A percentile compares a stretch with the other conserved stretches of the same genome.
phyloP scores from a whole-genome alignment of 2,888 invertebrate species.

The Heliconius sara region DNA sequence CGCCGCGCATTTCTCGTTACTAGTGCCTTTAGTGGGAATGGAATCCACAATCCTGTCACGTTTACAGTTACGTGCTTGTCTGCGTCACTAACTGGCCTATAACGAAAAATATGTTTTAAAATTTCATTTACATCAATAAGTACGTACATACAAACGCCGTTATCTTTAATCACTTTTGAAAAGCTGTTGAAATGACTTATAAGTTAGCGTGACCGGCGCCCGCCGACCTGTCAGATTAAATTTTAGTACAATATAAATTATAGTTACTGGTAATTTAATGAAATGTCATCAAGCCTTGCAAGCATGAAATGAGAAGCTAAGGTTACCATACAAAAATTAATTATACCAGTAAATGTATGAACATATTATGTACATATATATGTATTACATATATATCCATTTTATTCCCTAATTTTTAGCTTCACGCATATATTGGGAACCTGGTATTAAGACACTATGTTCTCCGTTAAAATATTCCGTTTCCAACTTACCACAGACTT shows the following conservation, averaged over 20 bases:
- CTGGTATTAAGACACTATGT: too few species aligned
- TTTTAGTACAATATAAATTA: slow-evolving; percentile 26
- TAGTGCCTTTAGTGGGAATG: too few species aligned
- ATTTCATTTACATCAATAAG: slow-evolving; percentile 16
- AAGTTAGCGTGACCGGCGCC: slow-evolving; percentile 39
- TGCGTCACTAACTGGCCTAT: too few species aligned
- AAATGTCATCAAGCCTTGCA: slow-evolving; percentile 23
- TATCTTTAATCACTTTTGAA: slow-evolving; percentile 37
- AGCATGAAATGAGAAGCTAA: not conserved
- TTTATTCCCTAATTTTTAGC: too few species aligned
- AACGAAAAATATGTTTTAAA: not conserved
- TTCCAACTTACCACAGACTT: too few species aligned
- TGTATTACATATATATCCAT: too few species aligned
- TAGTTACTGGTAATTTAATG: slow-evolving; percentile 31
- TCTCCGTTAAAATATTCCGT: too few species aligned
- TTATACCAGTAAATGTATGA: not conserved
- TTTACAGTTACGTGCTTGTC: too few species aligned
- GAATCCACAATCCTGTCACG: too few species aligned
- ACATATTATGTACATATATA: too few species aligned
- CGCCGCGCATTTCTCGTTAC: too few species aligned
- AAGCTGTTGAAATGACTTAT: slow-evolving; percentile 40
- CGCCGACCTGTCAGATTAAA: slow-evolving; percentile 32
- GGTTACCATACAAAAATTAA: not conserved
- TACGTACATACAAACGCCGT: slow-evolving; percentile 1
- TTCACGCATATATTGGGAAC: too few species aligned